Evolutionary conservation across 2,888 invertebrate genomes (phyloP).

Genomic region (Pteria penguin): DNA sequence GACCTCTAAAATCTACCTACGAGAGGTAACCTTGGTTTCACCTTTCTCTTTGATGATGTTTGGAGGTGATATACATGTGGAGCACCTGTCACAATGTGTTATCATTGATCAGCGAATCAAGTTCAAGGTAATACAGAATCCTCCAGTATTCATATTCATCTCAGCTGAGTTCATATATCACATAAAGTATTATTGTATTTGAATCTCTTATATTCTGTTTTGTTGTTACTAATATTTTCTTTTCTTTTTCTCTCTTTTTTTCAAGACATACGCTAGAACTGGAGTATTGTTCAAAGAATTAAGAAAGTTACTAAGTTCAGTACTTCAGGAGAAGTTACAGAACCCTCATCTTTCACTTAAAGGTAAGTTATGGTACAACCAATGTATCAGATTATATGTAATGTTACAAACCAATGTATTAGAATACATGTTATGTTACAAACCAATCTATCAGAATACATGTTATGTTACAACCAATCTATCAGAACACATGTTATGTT

Average conservation of each 20-base stretch:
- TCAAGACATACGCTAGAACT: conserved; percentile 74
- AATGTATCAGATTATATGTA: no score
- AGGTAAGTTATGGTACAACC: conserved; percentile 60
- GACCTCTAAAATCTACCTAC: conserved; percentile 83
- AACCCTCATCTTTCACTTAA: conserved; percentile 65
- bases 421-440: no score
- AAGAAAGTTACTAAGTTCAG: conserved; percentile 67
- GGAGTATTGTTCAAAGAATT: conserved; percentile 78
- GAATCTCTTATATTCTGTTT: no score
- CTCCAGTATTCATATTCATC: background rate
- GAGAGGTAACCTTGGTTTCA: conserved; percentile 90
- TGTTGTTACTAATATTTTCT: background rate
- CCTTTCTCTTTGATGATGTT: conserved; percentile 92
- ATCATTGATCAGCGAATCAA: conserved; percentile 80
- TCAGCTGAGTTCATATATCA: no score
- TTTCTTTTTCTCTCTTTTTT: conserved; percentile 4
- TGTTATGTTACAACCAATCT: no score
- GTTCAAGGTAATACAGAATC: conserved; percentile 74
- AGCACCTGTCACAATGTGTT: conserved; percentile 77
- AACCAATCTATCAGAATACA: no score
- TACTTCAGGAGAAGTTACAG: conserved; percentile 72
- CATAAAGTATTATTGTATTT: no score
- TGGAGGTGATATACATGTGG: conserved; percentile 84
- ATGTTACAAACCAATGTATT: no score
- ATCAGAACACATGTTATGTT: no score